Base-by-base conservation (phyloP, 2,797 vertebrate genomes). In the Rhynchotus rufescens region DNA sequence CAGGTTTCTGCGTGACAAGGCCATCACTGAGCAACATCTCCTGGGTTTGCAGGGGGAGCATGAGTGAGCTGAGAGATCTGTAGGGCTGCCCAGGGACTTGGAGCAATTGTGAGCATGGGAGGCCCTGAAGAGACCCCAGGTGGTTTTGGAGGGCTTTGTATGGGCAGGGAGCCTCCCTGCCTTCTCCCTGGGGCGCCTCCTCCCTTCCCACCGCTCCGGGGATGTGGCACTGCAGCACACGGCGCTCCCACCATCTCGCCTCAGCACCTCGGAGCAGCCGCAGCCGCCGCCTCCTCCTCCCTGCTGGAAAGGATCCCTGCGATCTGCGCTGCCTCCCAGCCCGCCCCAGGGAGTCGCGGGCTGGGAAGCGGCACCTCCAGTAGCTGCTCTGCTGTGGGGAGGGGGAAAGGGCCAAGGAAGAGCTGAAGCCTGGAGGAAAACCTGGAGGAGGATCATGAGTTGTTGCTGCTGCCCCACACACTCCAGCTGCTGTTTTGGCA, bases 271-370 rank as follows among this genome's bases (percentile, higher is more conserved):
- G 90, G 73, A 92, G 84, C 84, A 89, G 82, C 93, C 90, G 93
- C 89, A 84, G 89, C 89, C 86, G 83, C 69, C 82, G 83, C 92
- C 94, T 95, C 93, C 95, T 95, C 94, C 93, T 95, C 84, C 19
- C 51, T 83, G 71, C 80, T 92, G 56, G 92, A 95, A 94, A 84
- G 69, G 90, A 85, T 93, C 87, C 51, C 66, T 45, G 82, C 67
- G 75, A 95, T 90, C 92, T 92, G 84, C 80, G 87, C 69, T 78
- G 42, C 67, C 92, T 85, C 73, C 47, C 84, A 90, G 89, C 84
- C 82, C 83, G 64, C 67, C 80, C 69, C 73, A 68, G 69, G 89
- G 77, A 62, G 7, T 7, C 20, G 38, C 60, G 42, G n/a, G 78
- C 60, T 14, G 2, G 65, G 59, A 73, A 36, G n/a, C 69, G 90